Conservation (phyloP, 1,140 invertebrate genomes). For the Luehdorfia chinensis region DNA sequence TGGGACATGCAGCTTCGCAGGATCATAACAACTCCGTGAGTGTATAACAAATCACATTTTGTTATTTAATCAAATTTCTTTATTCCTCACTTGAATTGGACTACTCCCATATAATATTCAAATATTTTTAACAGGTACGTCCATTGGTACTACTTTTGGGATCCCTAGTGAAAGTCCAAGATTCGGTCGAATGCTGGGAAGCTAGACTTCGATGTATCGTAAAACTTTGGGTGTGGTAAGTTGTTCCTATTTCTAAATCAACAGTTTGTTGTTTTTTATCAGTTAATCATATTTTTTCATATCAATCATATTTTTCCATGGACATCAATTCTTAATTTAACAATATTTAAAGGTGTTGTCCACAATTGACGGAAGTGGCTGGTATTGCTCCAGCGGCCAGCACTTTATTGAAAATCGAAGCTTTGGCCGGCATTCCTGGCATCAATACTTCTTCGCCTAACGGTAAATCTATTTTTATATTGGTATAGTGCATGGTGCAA, state of each 20-base stretch:
- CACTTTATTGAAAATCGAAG: conserved; percentile 54
- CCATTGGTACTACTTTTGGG: conserved; percentile 91
- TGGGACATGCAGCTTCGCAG: conserved; percentile 81
- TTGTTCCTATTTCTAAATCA: too few species aligned
- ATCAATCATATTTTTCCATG: too few species aligned
- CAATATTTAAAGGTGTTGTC: conserved; percentile 68
- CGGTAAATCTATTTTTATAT: conserved; percentile 46
- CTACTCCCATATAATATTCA: neutral
- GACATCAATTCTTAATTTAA: too few species aligned
- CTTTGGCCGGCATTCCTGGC: conserved; percentile 52
- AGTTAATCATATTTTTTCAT: neutral
- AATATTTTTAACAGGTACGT: conserved; percentile 78
- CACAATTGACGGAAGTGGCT: conserved; percentile 69
- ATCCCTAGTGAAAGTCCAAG: conserved; percentile 92
- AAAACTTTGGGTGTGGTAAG: conserved; percentile 73
- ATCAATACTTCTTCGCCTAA: conserved; percentile 64
- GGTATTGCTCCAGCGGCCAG: conserved; percentile 61
- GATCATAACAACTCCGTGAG: conserved; percentile 74
- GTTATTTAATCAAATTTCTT: too few species aligned
- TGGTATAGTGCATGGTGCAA: too few species aligned
- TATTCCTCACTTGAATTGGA: too few species aligned
- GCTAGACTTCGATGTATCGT: conserved; percentile 93
- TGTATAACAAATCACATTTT: too few species aligned
- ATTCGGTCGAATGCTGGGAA: conserved; percentile 93
- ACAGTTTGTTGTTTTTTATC: too few species aligned